Conservation (phyloP, 2,888 invertebrate genomes). For the Drosophila neonasuta region DNA sequence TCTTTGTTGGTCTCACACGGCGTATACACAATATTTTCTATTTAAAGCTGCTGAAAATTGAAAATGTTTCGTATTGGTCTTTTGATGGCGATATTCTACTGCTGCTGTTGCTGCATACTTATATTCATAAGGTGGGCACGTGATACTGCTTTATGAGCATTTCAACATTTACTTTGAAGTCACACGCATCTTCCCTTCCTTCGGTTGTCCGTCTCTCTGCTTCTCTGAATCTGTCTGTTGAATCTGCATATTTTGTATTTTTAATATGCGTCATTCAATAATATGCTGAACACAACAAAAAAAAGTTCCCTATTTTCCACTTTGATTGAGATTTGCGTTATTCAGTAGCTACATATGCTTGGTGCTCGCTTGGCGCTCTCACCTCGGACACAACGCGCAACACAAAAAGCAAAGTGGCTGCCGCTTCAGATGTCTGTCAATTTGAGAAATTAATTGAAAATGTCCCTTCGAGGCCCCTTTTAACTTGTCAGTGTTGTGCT, state of each 20-base stretch:
- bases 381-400: background rate
- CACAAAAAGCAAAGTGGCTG: background rate
- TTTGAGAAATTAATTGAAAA: slow-evolving; percentile 48
- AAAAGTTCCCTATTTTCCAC: slow-evolving; percentile 6
- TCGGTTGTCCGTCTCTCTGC: background rate
- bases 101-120: background rate
- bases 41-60: slow-evolving; percentile 19
- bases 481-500: slow-evolving; percentile 10
- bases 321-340: slow-evolving; percentile 4
- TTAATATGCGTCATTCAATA: slow-evolving; percentile 40
- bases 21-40: slow-evolving; percentile 41
- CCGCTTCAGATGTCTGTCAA: slow-evolving; percentile 8
- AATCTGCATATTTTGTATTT: slow-evolving; percentile 30
- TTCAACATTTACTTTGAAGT: slow-evolving; percentile 43
- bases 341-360: background rate
- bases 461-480: slow-evolving; percentile 14
- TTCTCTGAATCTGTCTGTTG: background rate
- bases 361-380: background rate
- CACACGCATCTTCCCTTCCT: background rate
- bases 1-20: slow-evolving; percentile 15
- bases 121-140: background rate
- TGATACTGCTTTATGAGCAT: slow-evolving; percentile 13
- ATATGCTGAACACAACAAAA: background rate
- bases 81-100: slow-evolving; percentile 5
- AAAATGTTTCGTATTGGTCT: slow-evolving; percentile 8